Base-by-base conservation (phyloP, 2,113 vertebrate genomes). In the Hippocampus abdominalis region DNA sequence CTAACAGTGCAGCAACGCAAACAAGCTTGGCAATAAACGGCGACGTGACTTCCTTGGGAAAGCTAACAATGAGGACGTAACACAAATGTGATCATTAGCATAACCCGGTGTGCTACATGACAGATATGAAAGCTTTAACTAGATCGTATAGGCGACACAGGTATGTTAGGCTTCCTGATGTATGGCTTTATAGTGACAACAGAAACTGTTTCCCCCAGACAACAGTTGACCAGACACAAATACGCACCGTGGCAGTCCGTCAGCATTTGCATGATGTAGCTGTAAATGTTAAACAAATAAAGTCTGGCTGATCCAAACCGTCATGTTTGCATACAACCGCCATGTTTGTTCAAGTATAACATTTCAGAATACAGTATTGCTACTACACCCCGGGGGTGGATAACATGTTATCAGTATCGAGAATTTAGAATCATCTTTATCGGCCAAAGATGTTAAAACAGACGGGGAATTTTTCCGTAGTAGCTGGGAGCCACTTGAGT, bases 251-350 rank as follows among this genome's bases (percentile, higher is more conserved):
- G 75, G 62, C 73, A 29, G 10, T 69, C 32, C 56, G 64, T 49
- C 69, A 59, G 42, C 62, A 89, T 89, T 89, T 89, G 88, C 85
- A 90, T 90, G 70, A 11, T 1, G 69, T 77, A 60, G 68, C 56
- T 68, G 70, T 62, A 36, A 71, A 83, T 83, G 72, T 67, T 79
- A 90, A 70, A 80, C 83, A 90, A 90, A 89, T 83, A 23, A 16
- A 27, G 49, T 36, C 27, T 68, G 60, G 75, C 68, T 75, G 70
- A 78, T 46, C 61, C 68, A 77, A 84, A 87, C 75, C 78, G 73
- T 72, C 27, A 51, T 62, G 29, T 83, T 73, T 72, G 73, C 77
- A 81, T 81, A 74, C 6, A 72, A 67, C 63, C 29, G 75, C 68
- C 36, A 40, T 29, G 23, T 67, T 42, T 3, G 36, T 64, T 32